phyloP scores from a whole-genome alignment of 2,888 invertebrate species.

The Thymelicus acteon region DNA sequence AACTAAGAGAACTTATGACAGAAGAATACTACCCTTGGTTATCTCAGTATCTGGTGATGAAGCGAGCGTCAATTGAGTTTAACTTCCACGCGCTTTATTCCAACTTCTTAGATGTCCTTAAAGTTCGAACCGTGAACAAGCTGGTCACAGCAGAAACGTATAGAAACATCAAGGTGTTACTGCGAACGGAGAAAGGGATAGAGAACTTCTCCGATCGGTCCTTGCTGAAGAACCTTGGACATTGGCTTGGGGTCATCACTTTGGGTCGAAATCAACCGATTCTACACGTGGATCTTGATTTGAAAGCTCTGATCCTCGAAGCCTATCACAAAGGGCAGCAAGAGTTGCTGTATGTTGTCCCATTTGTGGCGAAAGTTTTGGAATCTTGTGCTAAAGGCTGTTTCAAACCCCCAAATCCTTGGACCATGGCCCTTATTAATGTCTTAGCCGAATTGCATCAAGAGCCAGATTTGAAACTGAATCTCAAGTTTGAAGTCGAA shows the following conservation, averaged over 20 bases:
- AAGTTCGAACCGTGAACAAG: slow-evolving; percentile 10
- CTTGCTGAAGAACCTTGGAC: slow-evolving; percentile 96
- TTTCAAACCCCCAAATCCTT: slow-evolving; percentile 96
- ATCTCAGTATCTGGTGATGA: slow-evolving; percentile 24
- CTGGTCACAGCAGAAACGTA: slow-evolving; percentile 17
- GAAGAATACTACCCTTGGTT: slow-evolving; percentile 28
- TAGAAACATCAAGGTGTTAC: slow-evolving; percentile 62
- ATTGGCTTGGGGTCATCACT: slow-evolving; percentile 95
- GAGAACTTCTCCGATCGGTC: slow-evolving; percentile 97
- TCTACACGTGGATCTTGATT: slow-evolving; percentile 14
- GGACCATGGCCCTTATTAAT: slow-evolving; percentile 97
- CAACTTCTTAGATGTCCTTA: slow-evolving; percentile 22
- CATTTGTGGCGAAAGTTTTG: slow-evolving; percentile 19
- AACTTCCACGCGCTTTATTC: slow-evolving; percentile 28
- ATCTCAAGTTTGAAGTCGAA: slow-evolving; percentile 98
- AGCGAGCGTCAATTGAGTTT: slow-evolving; percentile 22
- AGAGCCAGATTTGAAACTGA: slow-evolving; percentile 95
- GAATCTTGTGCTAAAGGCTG: slow-evolving; percentile 93
- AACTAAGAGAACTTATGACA: slow-evolving; percentile 90
- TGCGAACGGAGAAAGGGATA: slow-evolving; percentile 96
- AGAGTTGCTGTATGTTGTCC: slow-evolving; percentile 22
- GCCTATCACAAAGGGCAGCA: slow-evolving; percentile 31
- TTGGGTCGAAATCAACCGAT: slow-evolving; percentile 26
- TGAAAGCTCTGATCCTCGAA: slow-evolving; percentile 18
- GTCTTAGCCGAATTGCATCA: slow-evolving; percentile 96